phyloP scores from a whole-genome alignment of 1,140 invertebrate genomes.

The Lineus longissimus region DNA sequence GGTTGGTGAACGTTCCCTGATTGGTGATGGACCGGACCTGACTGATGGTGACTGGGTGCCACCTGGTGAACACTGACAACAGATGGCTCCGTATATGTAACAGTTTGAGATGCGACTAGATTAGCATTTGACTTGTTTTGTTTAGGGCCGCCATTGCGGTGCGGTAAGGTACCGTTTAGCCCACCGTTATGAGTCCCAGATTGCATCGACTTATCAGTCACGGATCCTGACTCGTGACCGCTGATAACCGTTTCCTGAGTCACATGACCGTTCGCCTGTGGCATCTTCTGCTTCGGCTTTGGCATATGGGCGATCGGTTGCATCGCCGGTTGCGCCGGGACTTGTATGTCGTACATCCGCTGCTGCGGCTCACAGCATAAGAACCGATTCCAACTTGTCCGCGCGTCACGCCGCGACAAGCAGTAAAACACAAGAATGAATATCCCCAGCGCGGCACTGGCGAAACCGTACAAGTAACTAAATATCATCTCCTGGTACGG shows the following conservation, averaged over 20 bases:
- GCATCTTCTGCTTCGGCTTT: conserved; percentile 19
- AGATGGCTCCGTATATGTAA: conserved; percentile 38
- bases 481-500: conserved; percentile 73
- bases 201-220: conserved; percentile 2
- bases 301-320: background rate
- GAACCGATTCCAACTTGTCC: conserved; percentile 51
- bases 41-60: no score
- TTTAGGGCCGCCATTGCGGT: conserved; percentile 6
- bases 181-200: background rate
- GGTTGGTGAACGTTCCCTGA: background rate
- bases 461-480: conserved; percentile 71
- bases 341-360: conserved; percentile 26
- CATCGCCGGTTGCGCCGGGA: background rate
- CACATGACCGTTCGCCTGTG: conserved; percentile 37
- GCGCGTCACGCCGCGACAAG: conserved; percentile 75
- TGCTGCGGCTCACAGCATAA: conserved; percentile 33
- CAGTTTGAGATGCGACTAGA: conserved; percentile 43
- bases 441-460: conserved; percentile 68
- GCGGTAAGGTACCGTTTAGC: background rate
- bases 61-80: conserved; percentile 58
- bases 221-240: conserved; percentile 24
- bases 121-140: conserved; percentile 46
- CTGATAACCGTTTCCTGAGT: conserved; percentile 37
- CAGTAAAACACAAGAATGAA: conserved; percentile 84
- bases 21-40: no score